A percentile compares a stretch with the other conserved stretches of the same genome.
phyloP scores from a whole-genome alignment of 2,888 invertebrate genomes.

The Siphlonurus alternatus region DNA sequence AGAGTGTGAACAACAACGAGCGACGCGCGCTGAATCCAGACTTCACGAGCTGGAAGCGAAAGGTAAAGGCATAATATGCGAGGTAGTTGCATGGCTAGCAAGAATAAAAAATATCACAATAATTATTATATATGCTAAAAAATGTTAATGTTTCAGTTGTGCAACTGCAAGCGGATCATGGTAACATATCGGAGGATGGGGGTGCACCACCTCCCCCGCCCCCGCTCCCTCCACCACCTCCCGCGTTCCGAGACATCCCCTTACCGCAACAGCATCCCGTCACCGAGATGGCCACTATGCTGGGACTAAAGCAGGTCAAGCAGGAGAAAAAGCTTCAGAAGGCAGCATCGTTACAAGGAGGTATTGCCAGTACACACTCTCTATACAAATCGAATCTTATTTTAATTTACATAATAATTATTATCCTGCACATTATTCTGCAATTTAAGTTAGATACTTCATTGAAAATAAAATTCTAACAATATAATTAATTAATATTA shows the following conservation, averaged over 20 bases:
- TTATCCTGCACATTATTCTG: too few relatives aligned
- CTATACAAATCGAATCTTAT: neutral
- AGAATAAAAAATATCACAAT: too few relatives aligned
- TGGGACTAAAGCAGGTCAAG: constrained; percentile 35
- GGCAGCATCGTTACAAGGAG: constrained; percentile 37
- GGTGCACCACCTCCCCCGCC: constrained; percentile 20
- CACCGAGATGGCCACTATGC: constrained; percentile 37
- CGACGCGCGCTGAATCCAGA: constrained; percentile 35
- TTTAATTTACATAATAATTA: neutral
- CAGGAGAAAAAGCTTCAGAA: neutral
- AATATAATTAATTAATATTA: too few relatives aligned
- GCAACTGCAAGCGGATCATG: constrained; percentile 7
- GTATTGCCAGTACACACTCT: constrained; percentile 19
- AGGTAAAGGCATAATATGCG: too few relatives aligned
- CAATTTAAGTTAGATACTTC: too few relatives aligned
- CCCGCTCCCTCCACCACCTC: constrained; percentile 18
- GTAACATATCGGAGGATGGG: constrained; percentile 6
- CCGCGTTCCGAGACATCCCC: constrained; percentile 15
- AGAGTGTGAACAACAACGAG: constrained; percentile 39
- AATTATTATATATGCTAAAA: too few relatives aligned
- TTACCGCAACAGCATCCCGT: constrained; percentile 23
- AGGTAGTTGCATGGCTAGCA: too few relatives aligned
- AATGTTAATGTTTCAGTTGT: constrained; percentile 5
- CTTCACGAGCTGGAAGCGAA: constrained; percentile 20
- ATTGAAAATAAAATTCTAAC: too few relatives aligned